Evolutionary conservation across 2,113 vertebrate species (phyloP).

Genomic region (Desmodus rotundus): DNA sequence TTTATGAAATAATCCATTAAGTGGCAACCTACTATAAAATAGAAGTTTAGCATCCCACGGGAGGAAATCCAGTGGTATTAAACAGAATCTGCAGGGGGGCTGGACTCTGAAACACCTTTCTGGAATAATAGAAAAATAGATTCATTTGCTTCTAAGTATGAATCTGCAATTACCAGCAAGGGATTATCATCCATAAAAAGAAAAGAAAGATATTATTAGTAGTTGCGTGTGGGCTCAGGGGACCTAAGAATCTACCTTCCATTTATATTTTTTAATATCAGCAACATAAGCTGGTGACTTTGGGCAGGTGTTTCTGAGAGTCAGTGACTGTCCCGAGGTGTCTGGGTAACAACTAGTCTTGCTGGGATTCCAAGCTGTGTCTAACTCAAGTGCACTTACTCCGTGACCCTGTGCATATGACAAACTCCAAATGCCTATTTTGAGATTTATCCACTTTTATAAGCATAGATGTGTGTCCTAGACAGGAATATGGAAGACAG

Average conservation of each 20-base stretch:
- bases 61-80: not conserved
- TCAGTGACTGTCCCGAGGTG: not conserved
- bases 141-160: conserved; percentile 35
- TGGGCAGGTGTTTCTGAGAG: not conserved
- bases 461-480: not conserved
- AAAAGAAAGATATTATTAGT: not conserved
- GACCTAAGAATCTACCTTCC: not conserved
- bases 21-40: not conserved
- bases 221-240: not conserved
- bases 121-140: not conserved
- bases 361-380: not conserved
- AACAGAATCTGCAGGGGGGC: not conserved
- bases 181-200: not conserved
- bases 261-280: not conserved
- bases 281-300: not conserved
- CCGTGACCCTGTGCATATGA: not conserved
- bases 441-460: not conserved
- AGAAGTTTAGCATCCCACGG: not conserved
- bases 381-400: not conserved
- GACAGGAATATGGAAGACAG: not conserved
- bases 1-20: not conserved
- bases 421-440: not conserved
- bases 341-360: not conserved
- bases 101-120: not conserved
- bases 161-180: not conserved